Percentiles rank a stretch among this genome's conserved stretches.
These are phyloP conservation scores for Asarcornis scutulata DNA, from an alignment of 2,113 vertebrate species.

Conservation along the genomic window DNA sequence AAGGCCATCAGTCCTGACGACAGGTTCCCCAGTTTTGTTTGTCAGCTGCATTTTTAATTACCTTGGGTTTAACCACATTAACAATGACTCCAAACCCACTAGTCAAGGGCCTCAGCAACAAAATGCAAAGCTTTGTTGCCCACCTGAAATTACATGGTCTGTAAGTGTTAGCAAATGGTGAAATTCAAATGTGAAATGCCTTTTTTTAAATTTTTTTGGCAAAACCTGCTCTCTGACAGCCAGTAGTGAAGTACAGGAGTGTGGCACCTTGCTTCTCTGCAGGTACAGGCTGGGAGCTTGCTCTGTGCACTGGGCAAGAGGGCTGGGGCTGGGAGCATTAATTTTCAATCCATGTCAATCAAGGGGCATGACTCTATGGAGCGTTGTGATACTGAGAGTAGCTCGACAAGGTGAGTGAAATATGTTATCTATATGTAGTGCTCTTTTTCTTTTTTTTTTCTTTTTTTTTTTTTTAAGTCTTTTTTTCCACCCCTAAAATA, in stretches of 20 bases:
- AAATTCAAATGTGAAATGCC: background rate
- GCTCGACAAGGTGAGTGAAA: background rate
- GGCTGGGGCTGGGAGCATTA: background rate
- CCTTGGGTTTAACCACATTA: background rate
- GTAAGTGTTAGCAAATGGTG: background rate
- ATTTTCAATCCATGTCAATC: background rate
- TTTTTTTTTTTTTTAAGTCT: too few species aligned
- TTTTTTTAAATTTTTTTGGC: background rate
- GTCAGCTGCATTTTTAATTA: background rate
- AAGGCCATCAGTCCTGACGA: background rate
- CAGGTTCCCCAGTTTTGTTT: background rate
- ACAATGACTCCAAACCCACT: background rate
- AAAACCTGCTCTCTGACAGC: background rate
- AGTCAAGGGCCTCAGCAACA: background rate
- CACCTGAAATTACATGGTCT: background rate
- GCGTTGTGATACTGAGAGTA: background rate
- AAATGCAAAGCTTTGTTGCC: background rate
- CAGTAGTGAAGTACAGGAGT: background rate
- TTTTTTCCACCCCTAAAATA: background rate
- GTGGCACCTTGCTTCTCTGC: background rate
- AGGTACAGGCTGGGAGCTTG: background rate
- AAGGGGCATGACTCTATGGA: background rate
- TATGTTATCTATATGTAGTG: background rate
- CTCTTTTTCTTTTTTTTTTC: background rate
- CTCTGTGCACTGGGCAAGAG: background rate